These are phyloP conservation scores for Mechanitis mazaeus DNA, from an alignment of 2,888 invertebrate genomes.

Conservation along the genomic window DNA sequence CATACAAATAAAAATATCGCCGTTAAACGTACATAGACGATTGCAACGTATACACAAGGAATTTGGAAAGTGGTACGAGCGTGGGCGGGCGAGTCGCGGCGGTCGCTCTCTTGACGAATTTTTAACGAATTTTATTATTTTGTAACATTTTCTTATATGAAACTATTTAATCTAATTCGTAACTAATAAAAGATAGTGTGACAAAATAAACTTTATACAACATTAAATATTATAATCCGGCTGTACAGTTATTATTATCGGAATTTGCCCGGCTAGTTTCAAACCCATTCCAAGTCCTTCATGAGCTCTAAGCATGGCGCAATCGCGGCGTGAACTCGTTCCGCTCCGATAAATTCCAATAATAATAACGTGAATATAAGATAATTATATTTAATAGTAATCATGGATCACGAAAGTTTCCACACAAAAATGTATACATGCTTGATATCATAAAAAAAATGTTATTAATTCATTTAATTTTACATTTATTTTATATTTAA, in stretches of 20 bases:
- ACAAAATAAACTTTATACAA: too few relatives aligned
- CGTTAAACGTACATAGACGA: slow-evolving; percentile 58
- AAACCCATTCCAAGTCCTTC: too few relatives aligned
- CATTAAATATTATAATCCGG: too few relatives aligned
- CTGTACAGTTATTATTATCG: too few relatives aligned
- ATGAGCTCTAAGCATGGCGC: too few relatives aligned
- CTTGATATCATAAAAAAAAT: not conserved
- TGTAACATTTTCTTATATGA: slow-evolving; percentile 53
- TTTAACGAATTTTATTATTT: slow-evolving; percentile 65
- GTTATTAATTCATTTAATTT: slow-evolving; percentile 17
- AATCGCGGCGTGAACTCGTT: too few relatives aligned
- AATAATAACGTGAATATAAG: too few relatives aligned
- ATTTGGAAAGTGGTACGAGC: slow-evolving; percentile 74
- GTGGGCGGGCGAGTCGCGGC: slow-evolving; percentile 71
- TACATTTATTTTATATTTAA: slow-evolving; percentile 9
- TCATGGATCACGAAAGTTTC: too few relatives aligned
- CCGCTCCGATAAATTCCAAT: too few relatives aligned
- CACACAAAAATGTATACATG: too few relatives aligned
- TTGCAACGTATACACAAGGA: slow-evolving; percentile 70
- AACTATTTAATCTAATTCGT: slow-evolving; percentile 37
- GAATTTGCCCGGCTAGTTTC: too few relatives aligned
- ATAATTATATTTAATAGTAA: too few relatives aligned
- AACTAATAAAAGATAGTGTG: slow-evolving; percentile 3
- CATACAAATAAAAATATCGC: slow-evolving; percentile 17
- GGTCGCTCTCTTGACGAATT: slow-evolving; percentile 67